Evolutionary conservation across 2,888 invertebrate genomes (phyloP), one percentile per base, ranked within the genome.

Genomic region (Tridacna crocea): DNA sequence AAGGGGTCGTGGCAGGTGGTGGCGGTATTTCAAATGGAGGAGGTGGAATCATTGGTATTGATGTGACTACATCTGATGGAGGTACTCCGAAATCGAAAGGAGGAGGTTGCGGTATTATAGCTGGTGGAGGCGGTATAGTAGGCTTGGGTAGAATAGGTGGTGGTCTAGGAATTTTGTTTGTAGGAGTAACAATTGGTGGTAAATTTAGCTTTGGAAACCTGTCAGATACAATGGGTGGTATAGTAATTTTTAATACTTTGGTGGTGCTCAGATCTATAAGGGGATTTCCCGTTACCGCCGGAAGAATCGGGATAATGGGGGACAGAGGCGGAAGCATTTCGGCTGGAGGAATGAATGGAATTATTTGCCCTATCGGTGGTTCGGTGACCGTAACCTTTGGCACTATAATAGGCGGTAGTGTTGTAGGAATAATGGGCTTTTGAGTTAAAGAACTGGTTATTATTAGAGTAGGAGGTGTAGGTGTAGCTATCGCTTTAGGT

Each of bases 91-190:
- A 51, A 72, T 55, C 51, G 51, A 55, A 19, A 48, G 72, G 19
- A 11, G 75, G 75, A n/a, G 73, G 73, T 24, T 36, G 61, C 6
- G 75, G 47, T 3, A 72, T 19, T 55, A 27, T 68, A 47, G 46
- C 51, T 72, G 72, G 72, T 51, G n/a, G 55, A 27, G 11, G 24
- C 3, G 68, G 68, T 17, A n/a, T 12, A 47, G 17, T 4, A 8
- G 47, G n/a, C 15, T 6, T n/a, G 46, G 24, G 12, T 4, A 47
- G 0, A 3, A 47, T 46, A 1, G 68, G 68, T 12, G 68, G 68
- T 22, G 68, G 68, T 46, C 68, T 36, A 6, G 68, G 68, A 68
- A 68, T 68, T 19, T 27, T 46, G 26, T 11, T 26, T 8, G 36
- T 36, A 36, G 36, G 36, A 19, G 10, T 65, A 0, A 65, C 26